These are phyloP conservation scores for Cremastobaeus sp. DNA, from an alignment of 2,888 invertebrate genomes.

Conservation along the genomic window DNA sequence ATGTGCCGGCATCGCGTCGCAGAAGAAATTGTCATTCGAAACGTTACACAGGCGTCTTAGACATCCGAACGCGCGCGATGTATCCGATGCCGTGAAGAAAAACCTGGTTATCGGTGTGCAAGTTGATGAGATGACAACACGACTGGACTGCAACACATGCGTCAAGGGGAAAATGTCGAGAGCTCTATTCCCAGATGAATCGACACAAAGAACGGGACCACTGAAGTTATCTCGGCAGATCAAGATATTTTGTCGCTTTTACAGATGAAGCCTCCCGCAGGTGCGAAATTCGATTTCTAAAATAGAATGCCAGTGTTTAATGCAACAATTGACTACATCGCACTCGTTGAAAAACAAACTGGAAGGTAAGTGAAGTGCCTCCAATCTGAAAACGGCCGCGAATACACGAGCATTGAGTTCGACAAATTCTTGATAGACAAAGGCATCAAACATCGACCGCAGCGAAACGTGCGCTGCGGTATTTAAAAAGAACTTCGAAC, in stretches of 20 bases:
- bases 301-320: background rate
- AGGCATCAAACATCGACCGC: background rate
- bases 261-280: background rate
- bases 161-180: background rate
- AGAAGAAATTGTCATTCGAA: slow-evolving; percentile 2
- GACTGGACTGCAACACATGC: background rate
- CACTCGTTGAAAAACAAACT: background rate
- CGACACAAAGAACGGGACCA: background rate
- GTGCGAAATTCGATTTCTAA: background rate
- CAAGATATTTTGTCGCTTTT: background rate
- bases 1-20: background rate
- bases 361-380: background rate
- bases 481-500: slow-evolving; percentile 19
- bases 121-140: background rate
- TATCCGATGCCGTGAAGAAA: slow-evolving; percentile 6
- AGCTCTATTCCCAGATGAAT: background rate
- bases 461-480: slow-evolving; percentile 13
- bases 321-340: background rate
- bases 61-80: slow-evolving; percentile 7
- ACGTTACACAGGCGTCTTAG: slow-evolving; percentile 3
- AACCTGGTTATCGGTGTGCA: background rate
- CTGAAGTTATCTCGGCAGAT: background rate
- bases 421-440: background rate
- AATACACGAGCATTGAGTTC: background rate
- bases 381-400: background rate